These are phyloP conservation scores for Dryobotodes eremita DNA, from an alignment of 2,888 invertebrate genomes.

Conservation along the genomic window DNA sequence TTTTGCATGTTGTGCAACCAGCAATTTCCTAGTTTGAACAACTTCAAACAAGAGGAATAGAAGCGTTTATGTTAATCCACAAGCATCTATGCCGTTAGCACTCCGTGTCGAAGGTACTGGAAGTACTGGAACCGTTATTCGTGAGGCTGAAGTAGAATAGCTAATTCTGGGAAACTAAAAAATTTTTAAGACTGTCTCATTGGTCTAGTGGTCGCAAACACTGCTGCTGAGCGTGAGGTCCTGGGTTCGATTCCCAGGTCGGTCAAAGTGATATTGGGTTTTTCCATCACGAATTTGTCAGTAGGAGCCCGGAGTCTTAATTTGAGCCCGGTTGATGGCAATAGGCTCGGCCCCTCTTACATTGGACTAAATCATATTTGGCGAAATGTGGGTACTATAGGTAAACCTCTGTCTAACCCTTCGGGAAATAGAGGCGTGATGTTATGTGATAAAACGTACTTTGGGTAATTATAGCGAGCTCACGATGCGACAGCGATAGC, in stretches of 20 bases:
- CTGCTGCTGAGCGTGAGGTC: too few relatives aligned
- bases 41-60: slow-evolving; percentile 68
- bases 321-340: too few relatives aligned
- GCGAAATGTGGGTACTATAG: too few relatives aligned
- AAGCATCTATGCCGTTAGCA: slow-evolving; percentile 61
- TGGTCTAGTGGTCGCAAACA: background rate
- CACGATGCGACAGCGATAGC: slow-evolving; percentile 58
- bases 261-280: too few relatives aligned
- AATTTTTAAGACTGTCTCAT: background rate
- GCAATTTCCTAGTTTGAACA: slow-evolving; percentile 69
- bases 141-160: slow-evolving; percentile 57
- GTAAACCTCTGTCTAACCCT: too few relatives aligned
- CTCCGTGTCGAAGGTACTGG: slow-evolving; percentile 52
- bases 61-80: slow-evolving; percentile 76
- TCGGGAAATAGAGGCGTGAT: too few relatives aligned
- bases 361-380: too few relatives aligned
- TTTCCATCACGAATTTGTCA: too few relatives aligned
- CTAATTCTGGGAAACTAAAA: slow-evolving; percentile 61
- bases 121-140: slow-evolving; percentile 70
- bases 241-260: too few relatives aligned
- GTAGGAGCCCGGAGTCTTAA: too few relatives aligned
- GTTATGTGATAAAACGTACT: slow-evolving; percentile 27
- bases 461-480: slow-evolving; percentile 42
- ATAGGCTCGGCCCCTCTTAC: too few relatives aligned
- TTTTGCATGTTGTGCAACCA: slow-evolving; percentile 63